Evolutionary conservation across 2,113 vertebrate genomes (phyloP), one percentile per base, ranked within the genome.

Genomic region (Mesocricetus auratus): DNA sequence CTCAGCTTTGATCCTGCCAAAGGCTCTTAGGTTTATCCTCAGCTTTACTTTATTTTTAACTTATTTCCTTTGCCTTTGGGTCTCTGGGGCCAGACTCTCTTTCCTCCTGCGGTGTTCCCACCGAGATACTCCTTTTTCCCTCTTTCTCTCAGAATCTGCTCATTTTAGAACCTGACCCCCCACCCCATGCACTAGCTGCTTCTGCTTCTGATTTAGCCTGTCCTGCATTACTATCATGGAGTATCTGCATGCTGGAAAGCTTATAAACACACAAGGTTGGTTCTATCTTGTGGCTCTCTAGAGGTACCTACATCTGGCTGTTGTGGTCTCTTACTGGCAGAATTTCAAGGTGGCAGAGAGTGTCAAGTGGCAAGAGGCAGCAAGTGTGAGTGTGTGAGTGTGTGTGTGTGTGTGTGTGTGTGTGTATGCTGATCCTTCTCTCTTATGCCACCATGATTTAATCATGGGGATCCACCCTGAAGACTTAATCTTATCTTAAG

Each of bases 11-110:
- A 60, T 90, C 68, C 69, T 78, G 66, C 69, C 91, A 91, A 77
- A 87, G 22, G 78, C 22, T 50, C 69, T 93, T 47, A 8, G n/a
- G 62, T 78, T 93, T 92, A 92, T 56, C 94, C 68, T 83, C 73
- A 73, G 77, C 86, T 36, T 66, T 3, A 3, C 71, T 94, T 96
- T 94, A 94, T 96, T 96, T 97, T 93, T 94, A 97, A 95, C 66
- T 83, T 45, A 45, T 33, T 87, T 82, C 77, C 69, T 94, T 89
- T 91, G 94, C 56, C 47, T 71, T 64, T 75, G 60, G 64, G 69
- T 75, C 77, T 75, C 91, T 71, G 73, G 71, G 64, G 92, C 81
- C 50, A 17, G 45, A 60, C 53, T 92, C 29, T 93, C 89, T 89
- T 90, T 87, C 78, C 78, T 60, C 50, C 39, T 79, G 24, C 1